Evolutionary conservation across 2,113 vertebrate species (phyloP), one percentile per base, ranked within the genome.

Genomic region (Ranitomeya variabilis): DNA sequence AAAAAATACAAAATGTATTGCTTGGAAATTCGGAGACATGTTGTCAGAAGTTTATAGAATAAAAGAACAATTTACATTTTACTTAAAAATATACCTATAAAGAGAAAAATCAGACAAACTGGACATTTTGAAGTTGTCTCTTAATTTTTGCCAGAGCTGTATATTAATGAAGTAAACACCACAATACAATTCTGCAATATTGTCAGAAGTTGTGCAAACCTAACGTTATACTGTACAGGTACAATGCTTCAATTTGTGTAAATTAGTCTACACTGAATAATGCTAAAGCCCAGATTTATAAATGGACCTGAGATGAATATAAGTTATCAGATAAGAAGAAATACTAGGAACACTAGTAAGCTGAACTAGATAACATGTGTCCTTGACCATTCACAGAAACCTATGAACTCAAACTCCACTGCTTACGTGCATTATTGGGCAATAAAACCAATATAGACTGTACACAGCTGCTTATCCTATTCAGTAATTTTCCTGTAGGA

Each of bases 381-480:
- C 87, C 87, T 89, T 89, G 87, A 73, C 81, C 62, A 67, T 59
- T 85, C 84, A 79, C 87, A 79, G 45, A 89, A 79, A 78, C 5
- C 57, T 78, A 45, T 66, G 59, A 88, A 89, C 37, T 89, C 80
- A 67, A 89, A 60, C 60, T 76, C 45, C 45, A 69, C n/a, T 79
- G 87, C 87, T 79, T 79, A 89, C 87, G 87, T 89, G 82, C 82
- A 89, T 23, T 88, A 71, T 83, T 89, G 74, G 23, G 81, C 60
- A 89, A 89, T 89, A 89, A 84, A 88, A 77, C 55, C 80, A 83
- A 62, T 77, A 64, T 14, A 89, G 79, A 82, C 80, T 88, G 71
- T 31, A 76, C 81, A 87, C 62, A 87, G 55, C 26, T 62, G 14
- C 12, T 7, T 80, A 51, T 59, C 26, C 54, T 51, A 88, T 69